A percentile compares a stretch with the other conserved stretches of the same genome.
Conservation (phyloP, 1,140 invertebrate species). For the Laupala kohalensis region DNA sequence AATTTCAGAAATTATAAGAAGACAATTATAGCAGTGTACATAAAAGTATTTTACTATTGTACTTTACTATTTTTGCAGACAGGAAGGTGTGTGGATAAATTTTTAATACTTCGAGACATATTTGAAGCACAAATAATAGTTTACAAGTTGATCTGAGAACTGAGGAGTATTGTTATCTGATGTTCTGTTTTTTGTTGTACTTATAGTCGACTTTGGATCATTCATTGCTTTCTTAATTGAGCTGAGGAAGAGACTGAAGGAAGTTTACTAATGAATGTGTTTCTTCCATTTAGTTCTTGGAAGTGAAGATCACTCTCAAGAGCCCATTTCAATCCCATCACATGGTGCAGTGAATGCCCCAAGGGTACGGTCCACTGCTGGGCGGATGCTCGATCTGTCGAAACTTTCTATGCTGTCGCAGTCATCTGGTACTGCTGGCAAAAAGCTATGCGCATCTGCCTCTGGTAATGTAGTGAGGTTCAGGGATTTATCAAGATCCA, state of each 20-base stretch:
- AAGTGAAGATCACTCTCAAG: slow-evolving; percentile 17
- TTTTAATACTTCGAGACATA: too few relatives aligned
- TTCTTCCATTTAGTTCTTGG: slow-evolving; percentile 29
- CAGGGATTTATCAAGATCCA: slow-evolving; percentile 18
- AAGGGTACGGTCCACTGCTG: background rate
- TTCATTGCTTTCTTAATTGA: background rate
- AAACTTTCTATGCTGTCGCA: slow-evolving; percentile 20
- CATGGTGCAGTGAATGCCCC: slow-evolving; percentile 5
- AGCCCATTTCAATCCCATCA: slow-evolving; percentile 3
- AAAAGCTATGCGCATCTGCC: slow-evolving; percentile 17
- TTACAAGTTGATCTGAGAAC: too few relatives aligned
- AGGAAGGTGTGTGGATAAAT: too few relatives aligned
- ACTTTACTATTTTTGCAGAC: too few relatives aligned
- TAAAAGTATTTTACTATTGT: too few relatives aligned
- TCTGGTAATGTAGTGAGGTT: slow-evolving; percentile 21
- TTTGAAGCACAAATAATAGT: too few relatives aligned
- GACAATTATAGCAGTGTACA: too few relatives aligned
- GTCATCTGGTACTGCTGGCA: slow-evolving; percentile 17
- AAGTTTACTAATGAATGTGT: slow-evolving; percentile 12
- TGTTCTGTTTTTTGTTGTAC: background rate
- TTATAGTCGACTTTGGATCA: background rate
- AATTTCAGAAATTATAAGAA: too few relatives aligned
- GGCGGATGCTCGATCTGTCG: slow-evolving; percentile 19
- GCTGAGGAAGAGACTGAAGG: slow-evolving; percentile 4
- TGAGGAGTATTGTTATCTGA: too few relatives aligned